Evolutionary conservation across 2,113 vertebrate genomes (phyloP).

Genomic region (Dendropsophus ebraccatus): DNA sequence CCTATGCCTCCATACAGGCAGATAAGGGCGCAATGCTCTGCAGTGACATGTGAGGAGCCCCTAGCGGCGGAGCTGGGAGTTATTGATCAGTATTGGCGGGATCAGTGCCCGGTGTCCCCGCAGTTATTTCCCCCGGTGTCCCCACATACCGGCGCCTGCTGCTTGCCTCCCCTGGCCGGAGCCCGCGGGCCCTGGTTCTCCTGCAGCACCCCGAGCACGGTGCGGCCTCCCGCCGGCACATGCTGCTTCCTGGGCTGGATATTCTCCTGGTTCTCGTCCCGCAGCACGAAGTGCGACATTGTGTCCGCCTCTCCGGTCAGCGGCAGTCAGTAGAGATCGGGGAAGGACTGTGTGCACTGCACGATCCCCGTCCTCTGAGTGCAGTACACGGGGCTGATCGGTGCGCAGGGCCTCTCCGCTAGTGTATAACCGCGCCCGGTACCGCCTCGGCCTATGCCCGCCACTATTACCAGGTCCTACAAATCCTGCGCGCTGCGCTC

Average conservation of each 20-base stretch:
- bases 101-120: background rate
- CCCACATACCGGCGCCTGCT: background rate
- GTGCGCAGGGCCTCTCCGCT: too few species aligned
- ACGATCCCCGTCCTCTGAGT: background rate
- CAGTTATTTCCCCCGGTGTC: too few species aligned
- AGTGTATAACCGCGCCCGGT: background rate
- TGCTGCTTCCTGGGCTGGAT: conserved; percentile 69
- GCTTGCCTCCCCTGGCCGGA: background rate
- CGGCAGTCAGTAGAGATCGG: rapidly evolving
- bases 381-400: too few species aligned
- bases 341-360: background rate
- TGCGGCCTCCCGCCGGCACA: conserved; percentile 66
- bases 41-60: too few species aligned
- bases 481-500: conserved; percentile 59
- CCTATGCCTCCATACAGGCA: too few species aligned
- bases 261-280: conserved; percentile 88
- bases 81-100: too few species aligned
- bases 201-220: conserved; percentile 79
- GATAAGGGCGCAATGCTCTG: too few species aligned
- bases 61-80: too few species aligned
- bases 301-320: background rate
- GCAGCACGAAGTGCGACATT: conserved; percentile 61
- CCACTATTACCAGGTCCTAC: background rate
- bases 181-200: conserved; percentile 67
- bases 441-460: background rate